Base-by-base conservation (phyloP, 2,888 invertebrate species). In the Hedya salicella region DNA sequence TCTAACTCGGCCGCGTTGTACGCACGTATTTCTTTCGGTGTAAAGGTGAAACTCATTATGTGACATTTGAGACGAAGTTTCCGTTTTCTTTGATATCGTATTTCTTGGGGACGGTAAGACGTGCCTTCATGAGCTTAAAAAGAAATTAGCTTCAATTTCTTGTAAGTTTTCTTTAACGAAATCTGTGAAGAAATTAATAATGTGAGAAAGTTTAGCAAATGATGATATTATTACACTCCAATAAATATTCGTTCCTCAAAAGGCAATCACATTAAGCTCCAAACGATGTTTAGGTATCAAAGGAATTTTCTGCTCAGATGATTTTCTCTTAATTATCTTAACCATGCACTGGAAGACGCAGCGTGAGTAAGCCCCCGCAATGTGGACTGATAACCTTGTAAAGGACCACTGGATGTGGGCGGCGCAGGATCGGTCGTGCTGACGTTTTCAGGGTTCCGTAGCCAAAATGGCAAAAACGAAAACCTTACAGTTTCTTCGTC, bases 11-110 rank as follows among this genome's bases (percentile, higher is more conserved):
- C 17, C 56, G 2, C 49, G 44, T 46, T 36, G 36, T 42, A 44
- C 57, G 64, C 64, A 59, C 57, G 57, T 64, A 50, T 62, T 44
- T 59, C 42, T 40, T n/a, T 52, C 49, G 48, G 56, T 42, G 64
- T 64, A 64, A 50, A 57, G 50, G 64, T 64, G 64, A 52, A 44
- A 62, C 61, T 62, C 50, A 59, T 64, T 64, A 57, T 59, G 50
- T 64, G 64, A 59, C 64, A 64, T 59, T 63, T 53, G 62, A 53
- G 62, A 59, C 32, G 57, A 53, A 46, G 62, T 36, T 62, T 62
- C 25, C 53, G 42, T 61, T 59, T 59, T 48, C 61, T 61, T 62
- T 46, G 53, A 53, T 53, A 46, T 46, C 36, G 62, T 53, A 53
- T 53, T 46, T 62, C 52, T 62, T 19, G 42, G 44, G 61, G 62